Evolutionary conservation across 2,888 invertebrate genomes (phyloP).

Genomic region (Itoplectis maculator): DNA sequence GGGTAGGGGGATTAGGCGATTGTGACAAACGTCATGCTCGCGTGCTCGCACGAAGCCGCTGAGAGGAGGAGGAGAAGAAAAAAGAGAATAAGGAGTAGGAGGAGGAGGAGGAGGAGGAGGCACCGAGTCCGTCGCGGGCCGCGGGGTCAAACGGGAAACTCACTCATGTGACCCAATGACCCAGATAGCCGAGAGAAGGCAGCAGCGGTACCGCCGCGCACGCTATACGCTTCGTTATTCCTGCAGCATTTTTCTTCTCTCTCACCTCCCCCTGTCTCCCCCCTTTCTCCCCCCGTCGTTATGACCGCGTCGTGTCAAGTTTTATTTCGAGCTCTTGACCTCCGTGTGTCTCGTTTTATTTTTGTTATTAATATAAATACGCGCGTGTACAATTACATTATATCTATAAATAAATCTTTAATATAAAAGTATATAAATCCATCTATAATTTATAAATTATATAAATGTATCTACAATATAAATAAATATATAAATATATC

Average conservation of each 20-base stretch:
- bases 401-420: too few relatives aligned
- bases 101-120: conserved; percentile 34
- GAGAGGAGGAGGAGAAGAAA: conserved; percentile 11
- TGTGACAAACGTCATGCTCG: conserved; percentile 58
- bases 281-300: neutral
- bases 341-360: neutral
- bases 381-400: too few relatives aligned
- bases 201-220: conserved; percentile 68
- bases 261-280: neutral
- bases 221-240: conserved; percentile 69
- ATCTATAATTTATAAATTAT: too few relatives aligned
- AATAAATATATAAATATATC: neutral
- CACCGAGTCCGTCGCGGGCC: conserved; percentile 55
- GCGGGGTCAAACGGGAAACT: conserved; percentile 80
- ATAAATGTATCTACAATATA: too few relatives aligned
- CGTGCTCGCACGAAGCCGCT: conserved; percentile 43
- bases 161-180: conserved; percentile 81
- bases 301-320: conserved; percentile 4
- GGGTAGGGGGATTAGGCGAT: conserved; percentile 7
- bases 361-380: neutral
- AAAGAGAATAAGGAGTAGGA: neutral
- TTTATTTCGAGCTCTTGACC: conserved; percentile 27
- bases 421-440: too few relatives aligned
- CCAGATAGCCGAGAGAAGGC: conserved; percentile 75
- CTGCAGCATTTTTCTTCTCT: conserved; percentile 22